Evolutionary conservation across 2,113 vertebrate species (phyloP), one percentile per base, ranked within the genome.

Genomic region (Pseudopipra pipra): DNA sequence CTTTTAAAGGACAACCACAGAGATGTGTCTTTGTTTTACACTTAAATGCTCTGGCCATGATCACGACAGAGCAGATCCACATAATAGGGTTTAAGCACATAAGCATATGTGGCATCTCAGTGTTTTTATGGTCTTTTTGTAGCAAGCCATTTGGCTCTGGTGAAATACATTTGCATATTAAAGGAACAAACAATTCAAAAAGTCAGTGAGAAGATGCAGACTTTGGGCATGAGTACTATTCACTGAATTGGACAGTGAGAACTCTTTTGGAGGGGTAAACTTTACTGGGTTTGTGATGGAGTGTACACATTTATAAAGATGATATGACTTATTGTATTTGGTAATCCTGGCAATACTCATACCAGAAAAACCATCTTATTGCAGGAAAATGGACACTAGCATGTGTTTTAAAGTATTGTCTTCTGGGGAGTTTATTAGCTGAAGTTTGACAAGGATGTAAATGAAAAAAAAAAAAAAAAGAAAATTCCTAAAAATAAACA

Each of bases 111-210:
- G 35, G 4, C 54, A 62, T 58, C 21, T 89, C 5, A 3, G 49
- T 51, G 16, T 62, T 89, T 80, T 65, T 46, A 3, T 75, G 39
- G 15, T 52, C 28, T 74, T 89, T 31, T 28, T 63, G 16, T 54
- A 51, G 17, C 56, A 71, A 76, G 27, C 31, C 7, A 8, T 5
- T 90, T 86, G 47, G 31, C 24, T 86, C 35, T 68, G 41, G 6
- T 84, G 20, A 28, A 61, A 61, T 68, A 14, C 4, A 43, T 21
- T 77, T 0, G 0, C 6, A 2, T 51, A 13, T 28, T 79, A 30
- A 89, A 52, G 24, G 16, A 75, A 56, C 27, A 62, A 70, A 3
- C 3, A 31, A 3, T 43, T 92, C 11, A 68, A 49, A 66, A 75
- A 81, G 14, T 43, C 25, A 37, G 5, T 43, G 62, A 46, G 39